Evolutionary conservation across 2,113 vertebrate genomes (phyloP).

Genomic region (Hippocampus zosterae): DNA sequence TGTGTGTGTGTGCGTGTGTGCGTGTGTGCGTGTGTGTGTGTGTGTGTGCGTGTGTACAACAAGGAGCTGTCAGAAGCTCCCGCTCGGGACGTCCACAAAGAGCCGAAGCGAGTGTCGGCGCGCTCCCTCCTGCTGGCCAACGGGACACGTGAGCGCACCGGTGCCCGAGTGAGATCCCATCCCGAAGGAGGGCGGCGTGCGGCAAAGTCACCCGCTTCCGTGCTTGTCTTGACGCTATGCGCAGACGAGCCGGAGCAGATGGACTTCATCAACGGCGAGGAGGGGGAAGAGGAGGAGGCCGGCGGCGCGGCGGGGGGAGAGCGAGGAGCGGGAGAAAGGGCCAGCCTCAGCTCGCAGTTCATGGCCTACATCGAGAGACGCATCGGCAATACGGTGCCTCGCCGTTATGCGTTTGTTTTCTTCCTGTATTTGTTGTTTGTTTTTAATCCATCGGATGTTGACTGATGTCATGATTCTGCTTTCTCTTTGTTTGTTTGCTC

Average conservation of each 20-base stretch:
- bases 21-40: no score
- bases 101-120: conserved; percentile 65
- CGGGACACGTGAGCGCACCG: conserved; percentile 77
- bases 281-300: conserved; percentile 42
- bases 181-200: neutral
- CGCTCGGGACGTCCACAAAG: conserved; percentile 76
- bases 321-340: conserved; percentile 10
- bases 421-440: no score
- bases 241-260: conserved; percentile 57
- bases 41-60: neutral
- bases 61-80: conserved; percentile 89
- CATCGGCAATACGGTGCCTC: conserved; percentile 58
- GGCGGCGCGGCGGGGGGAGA: conserved; percentile 11
- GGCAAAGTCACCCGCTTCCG: neutral
- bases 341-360: conserved; percentile 66
- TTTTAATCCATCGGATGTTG: neutral
- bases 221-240: neutral
- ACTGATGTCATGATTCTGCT: neutral
- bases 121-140: conserved; percentile 77
- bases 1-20: neutral
- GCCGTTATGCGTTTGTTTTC: neutral
- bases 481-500: conserved; percentile 6
- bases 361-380: conserved; percentile 68
- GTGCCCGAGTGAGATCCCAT: no score
- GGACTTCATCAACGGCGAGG: conserved; percentile 64